These are phyloP conservation scores for Chrysotoxum bicinctum DNA, from an alignment of 2,888 invertebrate species.

Conservation along the genomic window DNA sequence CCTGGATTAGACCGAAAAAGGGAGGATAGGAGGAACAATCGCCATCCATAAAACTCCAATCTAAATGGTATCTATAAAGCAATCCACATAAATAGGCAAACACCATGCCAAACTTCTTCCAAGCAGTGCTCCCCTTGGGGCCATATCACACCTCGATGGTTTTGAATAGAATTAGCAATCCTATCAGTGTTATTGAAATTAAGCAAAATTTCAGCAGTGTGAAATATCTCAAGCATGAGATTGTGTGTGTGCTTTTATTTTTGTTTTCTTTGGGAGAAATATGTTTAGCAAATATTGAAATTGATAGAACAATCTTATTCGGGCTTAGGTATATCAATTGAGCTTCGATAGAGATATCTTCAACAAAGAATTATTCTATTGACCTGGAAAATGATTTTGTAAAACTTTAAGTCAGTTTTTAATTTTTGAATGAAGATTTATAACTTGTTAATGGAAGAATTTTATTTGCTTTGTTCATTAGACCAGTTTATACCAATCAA, in stretches of 20 bases:
- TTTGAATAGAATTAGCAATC: constrained; percentile 58
- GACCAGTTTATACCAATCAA: background rate
- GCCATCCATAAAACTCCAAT: constrained; percentile 6
- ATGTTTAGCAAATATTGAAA: constrained; percentile 1
- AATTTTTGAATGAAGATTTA: background rate
- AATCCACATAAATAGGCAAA: background rate
- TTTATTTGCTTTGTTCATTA: background rate
- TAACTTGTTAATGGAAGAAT: background rate
- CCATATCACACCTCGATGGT: constrained; percentile 59
- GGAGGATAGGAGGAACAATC: background rate
- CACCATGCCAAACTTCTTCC: background rate
- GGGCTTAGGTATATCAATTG: background rate
- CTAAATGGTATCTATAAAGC: background rate
- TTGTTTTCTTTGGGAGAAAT: background rate
- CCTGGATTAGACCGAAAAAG: constrained; percentile 4
- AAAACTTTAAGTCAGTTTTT: background rate
- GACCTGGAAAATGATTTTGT: background rate
- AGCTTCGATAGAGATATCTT: background rate
- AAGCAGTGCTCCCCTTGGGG: constrained; percentile 8
- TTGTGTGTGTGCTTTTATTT: background rate
- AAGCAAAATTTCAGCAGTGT: constrained; percentile 44
- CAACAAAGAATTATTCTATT: background rate
- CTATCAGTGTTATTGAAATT: constrained; percentile 54
- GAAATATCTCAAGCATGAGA: constrained; percentile 19
- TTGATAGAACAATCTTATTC: background rate